Base-by-base conservation (phyloP, 2,113 vertebrate genomes). In the Hipposideros armiger region DNA sequence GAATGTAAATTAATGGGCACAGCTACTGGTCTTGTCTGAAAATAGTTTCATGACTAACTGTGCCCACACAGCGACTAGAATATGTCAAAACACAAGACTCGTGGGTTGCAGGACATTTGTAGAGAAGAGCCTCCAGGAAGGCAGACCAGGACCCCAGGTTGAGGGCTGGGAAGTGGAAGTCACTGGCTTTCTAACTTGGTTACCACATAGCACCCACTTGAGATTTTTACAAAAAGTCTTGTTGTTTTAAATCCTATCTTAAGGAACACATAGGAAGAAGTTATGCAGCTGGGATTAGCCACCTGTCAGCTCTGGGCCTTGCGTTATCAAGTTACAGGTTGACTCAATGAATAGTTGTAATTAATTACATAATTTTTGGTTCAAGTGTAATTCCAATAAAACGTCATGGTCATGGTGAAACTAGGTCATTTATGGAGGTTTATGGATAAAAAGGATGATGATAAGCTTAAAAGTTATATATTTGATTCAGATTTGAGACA, bases 281-380 rank as follows among this genome's bases (percentile, higher is more conserved):
- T 40, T 58, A 91, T 5, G 32, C 24, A 47, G 36, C 24, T 50
- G 50, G 60, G 78, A 95, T 97, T 95, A 97, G 74, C 91, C 95
- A 97, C 91, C 85, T 96, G 93, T 94, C 77, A 84, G 84, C 58
- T 96, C 9, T 24, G 17, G 81, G 56, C 83, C 93, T 77, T 14
- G 54, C 4, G 11, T 66, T 78, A 96, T 89, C 96, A 91, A 93
- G 83, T 93, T 94, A 86, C 86, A 96, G 45, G 30, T 72, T 78
- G 50, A 94, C 78, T 95, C 69, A 69, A 54, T 74, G 73, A 93
- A 67, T 32, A 93, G 69, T 83, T 96, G 36, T 64, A 91, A 93
- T 78, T 89, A 94, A 96, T 94, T 82, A 96, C 26, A 73, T 86
- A 87, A 94, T 86, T 83, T 91, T 85, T 81, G 54, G 52, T 95